Evolutionary conservation across 2,888 invertebrate genomes (phyloP).

Genomic region (Nineta flava): DNA sequence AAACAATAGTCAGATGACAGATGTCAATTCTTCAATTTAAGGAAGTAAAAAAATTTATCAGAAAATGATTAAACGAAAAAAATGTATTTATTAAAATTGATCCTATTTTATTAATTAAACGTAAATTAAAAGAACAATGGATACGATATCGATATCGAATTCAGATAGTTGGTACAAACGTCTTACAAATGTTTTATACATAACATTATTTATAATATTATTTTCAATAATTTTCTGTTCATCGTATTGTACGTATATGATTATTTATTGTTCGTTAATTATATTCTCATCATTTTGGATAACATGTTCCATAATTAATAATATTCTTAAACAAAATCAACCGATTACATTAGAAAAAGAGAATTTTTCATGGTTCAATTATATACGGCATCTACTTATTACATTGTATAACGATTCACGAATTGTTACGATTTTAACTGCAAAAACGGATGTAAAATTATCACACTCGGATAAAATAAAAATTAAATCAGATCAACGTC

Average conservation of each 20-base stretch:
- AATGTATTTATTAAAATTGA: no score
- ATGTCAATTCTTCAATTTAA: no score
- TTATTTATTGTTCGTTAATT: not conserved
- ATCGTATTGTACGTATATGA: not conserved
- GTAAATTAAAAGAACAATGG: not conserved
- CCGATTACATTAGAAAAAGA: slow-evolving; percentile 32
- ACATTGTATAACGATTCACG: not conserved
- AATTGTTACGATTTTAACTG: not conserved
- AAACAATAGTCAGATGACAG: no score
- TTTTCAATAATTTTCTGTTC: not conserved
- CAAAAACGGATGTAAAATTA: not conserved
- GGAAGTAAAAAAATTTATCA: not conserved
- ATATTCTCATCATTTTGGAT: slow-evolving; percentile 21
- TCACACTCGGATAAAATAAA: not conserved
- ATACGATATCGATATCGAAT: not conserved
- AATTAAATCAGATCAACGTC: not conserved
- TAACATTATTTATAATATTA: not conserved
- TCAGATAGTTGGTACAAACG: not conserved
- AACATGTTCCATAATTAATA: slow-evolving; percentile 36
- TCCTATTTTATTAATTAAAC: no score
- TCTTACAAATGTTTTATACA: not conserved
- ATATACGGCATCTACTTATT: not conserved
- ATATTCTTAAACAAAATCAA: slow-evolving; percentile 33
- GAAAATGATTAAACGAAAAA: not conserved
- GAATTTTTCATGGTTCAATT: not conserved